Evolutionary conservation across 2,797 vertebrate species (phyloP), one percentile per base, ranked within the genome.

Genomic region (Tachyglossus aculeatus): DNA sequence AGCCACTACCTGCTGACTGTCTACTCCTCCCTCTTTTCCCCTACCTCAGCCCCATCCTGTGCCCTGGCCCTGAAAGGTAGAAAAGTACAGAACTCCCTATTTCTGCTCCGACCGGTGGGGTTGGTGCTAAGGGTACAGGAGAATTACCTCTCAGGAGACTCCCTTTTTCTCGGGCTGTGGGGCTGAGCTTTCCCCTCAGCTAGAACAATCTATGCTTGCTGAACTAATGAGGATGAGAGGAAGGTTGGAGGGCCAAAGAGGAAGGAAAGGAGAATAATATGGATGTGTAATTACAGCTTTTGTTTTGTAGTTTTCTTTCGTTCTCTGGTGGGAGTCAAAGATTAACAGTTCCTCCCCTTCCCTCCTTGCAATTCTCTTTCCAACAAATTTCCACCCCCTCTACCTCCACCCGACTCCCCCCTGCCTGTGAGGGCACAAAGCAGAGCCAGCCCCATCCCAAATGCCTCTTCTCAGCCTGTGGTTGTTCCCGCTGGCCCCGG

Each of bases 271-370:
- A 66, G 58, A 67, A 77, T 34, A 48, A 70, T 41, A 29, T 4
- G 4, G 58, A 72, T 82, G 74, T 81, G 78, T 76, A 78, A 83
- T 88, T 84, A 76, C n/a, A 62, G 48, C 36, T 61, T 59, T 77
- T 50, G 41, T 81, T 84, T 83, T 77, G 47, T 71, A 13, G 4
- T 2, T 74, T 75, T 48, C 25, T 58, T 74, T 78, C 34, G 19
- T 57, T 13, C 70, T 41, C 38, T 68, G 18, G 19, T 38, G 60
- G 45, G 36, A 0, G 0, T 36, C 22, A 27, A 38, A 54, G 41
- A 0, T 1, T n/a, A 73, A 27, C 6, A 0, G 24, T 73, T 34
- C 38, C 67, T 29, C 54, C 33, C 38, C 3, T 0, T 37, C 53
- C 43, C 44, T 10, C 45, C 13, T 51, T 12, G 67, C 41, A 44